phyloP scores from a whole-genome alignment of 1,140 invertebrate genomes.

The Drosophila novamexicana region DNA sequence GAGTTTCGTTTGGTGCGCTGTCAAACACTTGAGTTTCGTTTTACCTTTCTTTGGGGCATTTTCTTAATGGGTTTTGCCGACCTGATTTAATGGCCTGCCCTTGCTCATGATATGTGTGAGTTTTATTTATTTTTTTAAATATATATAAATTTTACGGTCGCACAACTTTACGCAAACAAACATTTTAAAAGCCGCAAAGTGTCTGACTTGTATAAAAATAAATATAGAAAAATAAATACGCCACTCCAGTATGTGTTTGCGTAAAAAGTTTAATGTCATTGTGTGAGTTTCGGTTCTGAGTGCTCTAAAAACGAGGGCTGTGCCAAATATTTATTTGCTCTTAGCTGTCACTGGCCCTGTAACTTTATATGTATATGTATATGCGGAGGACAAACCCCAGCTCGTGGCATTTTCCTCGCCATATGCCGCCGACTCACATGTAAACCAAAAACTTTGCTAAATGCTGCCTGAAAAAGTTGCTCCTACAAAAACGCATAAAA shows the following conservation, averaged over 20 bases:
- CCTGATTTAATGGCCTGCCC: slow-evolving; percentile 9
- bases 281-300: slow-evolving; percentile 40
- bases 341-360: slow-evolving; percentile 16
- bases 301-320: slow-evolving; percentile 34
- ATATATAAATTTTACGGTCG: slow-evolving; percentile 9
- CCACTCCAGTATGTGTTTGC: slow-evolving; percentile 13
- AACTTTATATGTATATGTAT: slow-evolving; percentile 17
- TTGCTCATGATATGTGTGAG: slow-evolving; percentile 43
- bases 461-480: slow-evolving; percentile 66
- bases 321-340: slow-evolving; percentile 43
- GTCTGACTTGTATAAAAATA: slow-evolving; percentile 20
- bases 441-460: slow-evolving; percentile 62
- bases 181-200: slow-evolving; percentile 49
- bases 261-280: slow-evolving; percentile 49
- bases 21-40: slow-evolving; percentile 46
- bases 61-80: slow-evolving; percentile 56
- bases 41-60: slow-evolving; percentile 37
- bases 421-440: slow-evolving; percentile 39
- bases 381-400: not conserved
- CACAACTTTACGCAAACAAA: slow-evolving; percentile 50
- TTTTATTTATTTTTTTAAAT: slow-evolving; percentile 22
- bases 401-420: slow-evolving; percentile 34
- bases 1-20: slow-evolving; percentile 41
- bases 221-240: slow-evolving; percentile 1
- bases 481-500: slow-evolving; percentile 45